phyloP scores from a whole-genome alignment of 2,797 vertebrate genomes.

The Anabacerthia variegaticeps region DNA sequence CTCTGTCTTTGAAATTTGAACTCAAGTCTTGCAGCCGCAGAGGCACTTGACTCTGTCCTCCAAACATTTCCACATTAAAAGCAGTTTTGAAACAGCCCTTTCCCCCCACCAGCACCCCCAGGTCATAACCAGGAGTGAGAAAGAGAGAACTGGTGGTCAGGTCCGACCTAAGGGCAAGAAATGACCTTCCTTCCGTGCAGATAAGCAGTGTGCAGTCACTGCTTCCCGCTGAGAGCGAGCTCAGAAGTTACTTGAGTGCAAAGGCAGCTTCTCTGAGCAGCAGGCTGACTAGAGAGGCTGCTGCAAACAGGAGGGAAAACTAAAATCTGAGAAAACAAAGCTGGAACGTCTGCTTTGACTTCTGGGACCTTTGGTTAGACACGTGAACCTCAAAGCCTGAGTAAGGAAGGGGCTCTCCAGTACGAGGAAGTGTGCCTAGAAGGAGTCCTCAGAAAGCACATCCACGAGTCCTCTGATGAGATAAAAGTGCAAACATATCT shows the following conservation, averaged over 20 bases:
- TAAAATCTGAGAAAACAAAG: background rate
- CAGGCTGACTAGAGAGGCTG: background rate
- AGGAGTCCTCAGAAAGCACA: background rate
- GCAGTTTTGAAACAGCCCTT: background rate
- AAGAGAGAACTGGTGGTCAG: background rate
- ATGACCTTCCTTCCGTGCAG: background rate
- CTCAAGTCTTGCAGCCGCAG: background rate
- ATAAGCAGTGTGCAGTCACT: background rate
- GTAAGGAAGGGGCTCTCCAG: background rate
- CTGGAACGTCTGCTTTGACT: background rate
- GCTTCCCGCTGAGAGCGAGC: background rate
- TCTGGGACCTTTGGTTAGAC: background rate
- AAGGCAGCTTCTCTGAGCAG: background rate
- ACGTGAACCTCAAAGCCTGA: background rate
- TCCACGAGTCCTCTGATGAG: background rate
- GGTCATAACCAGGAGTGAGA: background rate
- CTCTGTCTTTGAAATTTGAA: background rate
- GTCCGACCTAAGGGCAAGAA: background rate
- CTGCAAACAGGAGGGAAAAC: background rate
- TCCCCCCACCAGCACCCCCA: too few relatives aligned
- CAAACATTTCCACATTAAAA: background rate
- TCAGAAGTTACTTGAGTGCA: background rate
- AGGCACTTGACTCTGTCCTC: background rate
- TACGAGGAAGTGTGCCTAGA: background rate
- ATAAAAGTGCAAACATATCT: background rate